Evolutionary conservation across 2,797 vertebrate species (phyloP).

Genomic region (Falco concolor): DNA sequence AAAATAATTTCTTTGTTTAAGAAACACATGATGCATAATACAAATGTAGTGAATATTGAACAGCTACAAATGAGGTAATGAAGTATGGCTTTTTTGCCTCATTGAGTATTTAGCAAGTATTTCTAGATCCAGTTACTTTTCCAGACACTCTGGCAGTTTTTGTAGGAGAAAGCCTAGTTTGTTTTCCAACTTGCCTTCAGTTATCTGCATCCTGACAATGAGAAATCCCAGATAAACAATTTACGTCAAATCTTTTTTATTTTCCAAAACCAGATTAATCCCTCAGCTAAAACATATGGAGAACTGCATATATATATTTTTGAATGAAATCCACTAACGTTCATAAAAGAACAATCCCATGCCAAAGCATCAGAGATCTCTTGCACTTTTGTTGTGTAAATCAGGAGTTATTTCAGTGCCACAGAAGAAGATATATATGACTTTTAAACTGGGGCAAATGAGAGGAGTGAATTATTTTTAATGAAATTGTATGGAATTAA

Average conservation of each 20-base stretch:
- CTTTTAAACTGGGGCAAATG: not conserved
- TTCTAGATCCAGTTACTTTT: not conserved
- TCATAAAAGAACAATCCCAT: not conserved
- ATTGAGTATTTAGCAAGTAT: not conserved
- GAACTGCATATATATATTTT: not conserved
- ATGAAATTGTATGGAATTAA: not conserved
- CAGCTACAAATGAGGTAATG: not conserved
- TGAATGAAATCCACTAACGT: not conserved
- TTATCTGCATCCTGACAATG: not conserved
- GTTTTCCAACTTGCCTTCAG: not conserved
- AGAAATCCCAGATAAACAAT: not conserved
- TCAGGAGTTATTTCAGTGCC: not conserved
- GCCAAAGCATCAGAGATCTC: not conserved
- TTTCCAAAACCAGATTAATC: not conserved
- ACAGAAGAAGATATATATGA: not conserved
- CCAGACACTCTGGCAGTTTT: not conserved
- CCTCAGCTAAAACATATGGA: not conserved
- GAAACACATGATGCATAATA: not conserved
- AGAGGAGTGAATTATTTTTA: not conserved
- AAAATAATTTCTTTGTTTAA: not conserved
- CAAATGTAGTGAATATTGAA: not conserved
- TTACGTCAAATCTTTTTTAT: not conserved
- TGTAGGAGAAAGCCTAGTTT: not conserved
- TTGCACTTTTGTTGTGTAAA: not conserved
- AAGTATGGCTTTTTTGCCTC: not conserved